Evolutionary conservation across 2,113 vertebrate species (phyloP).

Genomic region (Jacana jacana): DNA sequence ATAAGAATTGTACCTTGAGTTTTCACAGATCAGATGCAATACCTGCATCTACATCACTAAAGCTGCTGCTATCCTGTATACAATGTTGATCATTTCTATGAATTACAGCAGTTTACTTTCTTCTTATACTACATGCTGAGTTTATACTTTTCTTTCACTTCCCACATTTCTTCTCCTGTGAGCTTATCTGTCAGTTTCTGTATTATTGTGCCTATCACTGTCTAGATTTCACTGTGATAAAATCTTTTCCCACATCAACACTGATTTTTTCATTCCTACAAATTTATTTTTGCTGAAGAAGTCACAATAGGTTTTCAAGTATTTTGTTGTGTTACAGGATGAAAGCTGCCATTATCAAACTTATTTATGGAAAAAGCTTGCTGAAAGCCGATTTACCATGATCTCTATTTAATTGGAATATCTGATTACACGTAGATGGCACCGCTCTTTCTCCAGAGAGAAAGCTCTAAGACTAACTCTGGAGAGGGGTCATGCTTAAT

Average conservation of each 20-base stretch:
- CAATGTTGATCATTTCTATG: background rate
- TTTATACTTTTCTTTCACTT: background rate
- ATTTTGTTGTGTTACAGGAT: background rate
- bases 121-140: background rate
- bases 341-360: background rate
- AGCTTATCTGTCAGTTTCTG: background rate
- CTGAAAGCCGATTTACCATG: background rate
- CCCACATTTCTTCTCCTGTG: background rate
- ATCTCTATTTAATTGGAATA: background rate
- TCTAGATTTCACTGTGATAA: background rate
- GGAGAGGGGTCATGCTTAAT: background rate
- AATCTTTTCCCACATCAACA: background rate
- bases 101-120: background rate
- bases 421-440: background rate
- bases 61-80: background rate
- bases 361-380: background rate
- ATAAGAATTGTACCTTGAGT: background rate
- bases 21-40: background rate
- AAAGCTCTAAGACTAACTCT: background rate
- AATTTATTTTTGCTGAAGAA: background rate
- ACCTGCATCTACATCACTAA: background rate
- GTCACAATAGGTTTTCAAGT: background rate
- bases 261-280: background rate
- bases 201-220: background rate
- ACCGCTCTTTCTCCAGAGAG: background rate